Base-by-base conservation (phyloP, 2,797 vertebrate species). In the Pseudocheirus occidentalis region DNA sequence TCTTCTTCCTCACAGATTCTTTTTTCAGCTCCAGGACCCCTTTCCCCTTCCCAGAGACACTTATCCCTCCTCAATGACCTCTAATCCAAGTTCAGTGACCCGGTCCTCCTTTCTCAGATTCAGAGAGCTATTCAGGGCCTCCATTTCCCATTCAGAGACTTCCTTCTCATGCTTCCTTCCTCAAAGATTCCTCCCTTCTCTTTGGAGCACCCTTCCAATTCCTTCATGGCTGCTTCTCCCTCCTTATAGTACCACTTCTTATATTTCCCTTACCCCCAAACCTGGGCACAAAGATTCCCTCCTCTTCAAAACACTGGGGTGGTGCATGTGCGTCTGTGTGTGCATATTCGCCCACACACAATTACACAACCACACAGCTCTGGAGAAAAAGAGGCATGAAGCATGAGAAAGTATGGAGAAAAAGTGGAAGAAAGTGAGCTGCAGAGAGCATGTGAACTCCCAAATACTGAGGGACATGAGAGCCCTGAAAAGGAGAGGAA, bases 211-310 rank as follows among this genome's bases (percentile, higher is more conserved):
- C n/a, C 16, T 81, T 81, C n/a, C 7, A 34, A 31, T 62, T 34
- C 31, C 59, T 62, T 62, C 59, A 34, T 40, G 34, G 66, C 9
- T 24, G n/a, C 5, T 24, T 21, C 7, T 21, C 66, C 18, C 34
- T 81, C n/a, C 40, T 73, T 18, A 40, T 9, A 40, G n/a, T 40
- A 73, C 97, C 92, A 96, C n/a, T 56, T 93, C 91, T 89, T 93
- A 90, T 29, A 10, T 87, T 46, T 55, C 91, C 92, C 93, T 66
- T 21, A 24, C 57, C 16, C 66, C n/a, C 21, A 81, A 81, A 29
- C 18, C n/a, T 62, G 59, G 59, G 29, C 59, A 62, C 59, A 62
- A 62, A 62, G 59, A 62, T 34, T 62, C 29, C 12, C 5, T 18
- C 34, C n/a, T 40, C 66, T 40, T 5, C 66, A 40, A 73, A 21